Conservation (phyloP, 2,797 vertebrate genomes). For the Cynopterus sphinx region DNA sequence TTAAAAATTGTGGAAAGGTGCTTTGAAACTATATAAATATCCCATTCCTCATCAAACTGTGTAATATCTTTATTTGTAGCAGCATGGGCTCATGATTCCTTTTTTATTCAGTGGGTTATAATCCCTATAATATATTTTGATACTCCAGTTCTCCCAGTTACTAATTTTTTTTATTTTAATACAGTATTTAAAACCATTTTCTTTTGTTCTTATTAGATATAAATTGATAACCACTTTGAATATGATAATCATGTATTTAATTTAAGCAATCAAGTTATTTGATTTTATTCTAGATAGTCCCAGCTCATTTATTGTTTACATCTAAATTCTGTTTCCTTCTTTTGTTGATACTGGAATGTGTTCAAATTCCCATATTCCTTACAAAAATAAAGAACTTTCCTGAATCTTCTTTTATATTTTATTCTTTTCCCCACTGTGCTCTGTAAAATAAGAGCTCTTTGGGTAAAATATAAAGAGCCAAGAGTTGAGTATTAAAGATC, state of each 20-base stretch:
- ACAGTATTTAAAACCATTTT: neutral
- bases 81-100: neutral
- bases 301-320: neutral
- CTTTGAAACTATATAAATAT: neutral
- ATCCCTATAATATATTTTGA: neutral
- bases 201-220: conserved; percentile 23
- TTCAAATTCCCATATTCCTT: conserved; percentile 24
- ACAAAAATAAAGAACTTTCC: conserved; percentile 23
- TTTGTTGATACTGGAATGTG: neutral
- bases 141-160: neutral
- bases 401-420: neutral
- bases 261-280: neutral
- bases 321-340: conserved; percentile 31
- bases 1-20: neutral
- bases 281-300: neutral
- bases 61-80: neutral
- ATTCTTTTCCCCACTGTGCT: neutral
- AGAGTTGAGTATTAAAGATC: neutral
- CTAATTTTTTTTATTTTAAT: neutral
- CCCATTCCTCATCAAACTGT: neutral
- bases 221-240: neutral
- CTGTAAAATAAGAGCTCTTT: neutral
- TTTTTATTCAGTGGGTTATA: neutral
- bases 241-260: conserved; percentile 14
- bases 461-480: neutral